Conservation (phyloP, 1,140 invertebrate species). For the Leptopilina boulardi region DNA sequence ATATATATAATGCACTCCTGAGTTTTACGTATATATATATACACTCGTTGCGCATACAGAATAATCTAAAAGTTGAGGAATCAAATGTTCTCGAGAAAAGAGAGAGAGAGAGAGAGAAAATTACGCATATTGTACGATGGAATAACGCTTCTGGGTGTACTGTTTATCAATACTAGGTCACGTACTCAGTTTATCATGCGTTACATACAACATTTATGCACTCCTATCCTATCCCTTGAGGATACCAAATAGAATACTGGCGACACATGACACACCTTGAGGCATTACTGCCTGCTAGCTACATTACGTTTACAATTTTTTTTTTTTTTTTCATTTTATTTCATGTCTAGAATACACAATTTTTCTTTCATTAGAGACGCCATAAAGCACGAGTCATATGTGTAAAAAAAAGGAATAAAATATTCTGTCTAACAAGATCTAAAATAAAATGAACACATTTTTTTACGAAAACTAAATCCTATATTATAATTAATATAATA, state of each 20-base stretch:
- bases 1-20: too few relatives aligned
- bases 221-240: not conserved
- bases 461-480: too few relatives aligned
- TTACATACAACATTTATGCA: conserved; percentile 36
- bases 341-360: not conserved
- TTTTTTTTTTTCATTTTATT: too few relatives aligned
- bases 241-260: conserved; percentile 36
- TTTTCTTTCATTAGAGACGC: conserved; percentile 9
- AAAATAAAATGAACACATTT: too few relatives aligned
- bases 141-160: conserved; percentile 37
- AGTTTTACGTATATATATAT: too few relatives aligned
- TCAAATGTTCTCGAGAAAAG: not conserved
- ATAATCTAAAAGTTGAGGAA: not conserved
- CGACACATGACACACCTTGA: conserved; percentile 24
- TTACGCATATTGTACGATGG: conserved; percentile 47
- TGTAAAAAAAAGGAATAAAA: not conserved
- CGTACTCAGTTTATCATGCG: conserved; percentile 42
- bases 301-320: conserved; percentile 16
- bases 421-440: too few relatives aligned
- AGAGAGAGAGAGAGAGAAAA: conserved; percentile 27
- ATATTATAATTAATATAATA: too few relatives aligned
- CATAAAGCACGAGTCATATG: conserved; percentile 12
- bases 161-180: conserved; percentile 43
- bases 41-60: not conserved
- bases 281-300: not conserved